A percentile compares a stretch with the other conserved stretches of the same genome.
Conservation (phyloP, 2,113 vertebrate species). For the Eira barbara region DNA sequence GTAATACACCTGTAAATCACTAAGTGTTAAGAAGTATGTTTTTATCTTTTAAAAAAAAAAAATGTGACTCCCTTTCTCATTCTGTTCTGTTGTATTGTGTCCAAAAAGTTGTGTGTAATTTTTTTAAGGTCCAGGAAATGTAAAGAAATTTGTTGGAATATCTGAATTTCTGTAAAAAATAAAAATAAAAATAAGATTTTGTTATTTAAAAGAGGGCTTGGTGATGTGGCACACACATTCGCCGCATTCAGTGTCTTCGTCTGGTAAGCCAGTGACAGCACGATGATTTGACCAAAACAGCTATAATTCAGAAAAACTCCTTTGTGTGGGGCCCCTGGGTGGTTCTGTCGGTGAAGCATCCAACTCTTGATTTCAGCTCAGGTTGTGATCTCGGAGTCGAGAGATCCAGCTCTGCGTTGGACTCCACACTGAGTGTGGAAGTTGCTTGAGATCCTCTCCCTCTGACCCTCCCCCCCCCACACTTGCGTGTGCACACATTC, state of each 20-base stretch:
- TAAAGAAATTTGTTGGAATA: slow-evolving; percentile 87
- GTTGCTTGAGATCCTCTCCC: not conserved
- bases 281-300: not conserved
- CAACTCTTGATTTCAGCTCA: not conserved
- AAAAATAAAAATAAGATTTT: slow-evolving; percentile 86
- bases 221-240: slow-evolving; percentile 9
- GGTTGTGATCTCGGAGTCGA: not conserved
- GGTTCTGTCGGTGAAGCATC: not conserved
- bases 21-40: slow-evolving; percentile 79
- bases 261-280: not conserved
- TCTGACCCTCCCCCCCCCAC: not conserved
- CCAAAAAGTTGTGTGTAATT: slow-evolving; percentile 79
- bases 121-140: slow-evolving; percentile 83
- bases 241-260: not conserved
- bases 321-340: not conserved
- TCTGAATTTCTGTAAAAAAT: slow-evolving; percentile 84
- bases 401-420: not conserved
- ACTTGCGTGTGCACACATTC: not conserved
- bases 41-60: slow-evolving; percentile 76
- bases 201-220: slow-evolving; percentile 83
- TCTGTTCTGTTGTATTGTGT: slow-evolving; percentile 77
- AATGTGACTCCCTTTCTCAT: slow-evolving; percentile 77
- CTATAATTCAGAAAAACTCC: not conserved
- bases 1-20: slow-evolving; percentile 74
- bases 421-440: not conserved